phyloP scores from a whole-genome alignment of 2,113 vertebrate species.

The Petrocephalus microphthalmus region DNA sequence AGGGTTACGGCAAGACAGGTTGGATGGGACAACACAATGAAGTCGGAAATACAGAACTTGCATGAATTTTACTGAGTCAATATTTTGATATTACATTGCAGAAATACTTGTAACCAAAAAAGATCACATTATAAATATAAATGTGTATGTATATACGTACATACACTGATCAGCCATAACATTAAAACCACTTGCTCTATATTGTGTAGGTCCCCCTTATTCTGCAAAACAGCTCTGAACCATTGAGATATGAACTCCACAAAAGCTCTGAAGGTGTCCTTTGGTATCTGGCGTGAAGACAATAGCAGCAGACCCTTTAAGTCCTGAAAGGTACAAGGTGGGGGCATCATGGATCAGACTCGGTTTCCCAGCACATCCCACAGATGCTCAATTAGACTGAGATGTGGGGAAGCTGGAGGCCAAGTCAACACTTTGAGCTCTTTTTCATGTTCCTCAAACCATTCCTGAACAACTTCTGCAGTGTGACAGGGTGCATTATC shows the following conservation, averaged over 20 bases:
- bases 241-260: not conserved
- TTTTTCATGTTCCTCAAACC: not conserved
- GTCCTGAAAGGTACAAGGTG: not conserved
- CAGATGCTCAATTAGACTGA: not conserved
- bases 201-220: not conserved
- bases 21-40: not conserved
- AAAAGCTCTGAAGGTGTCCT: not conserved
- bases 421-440: not conserved
- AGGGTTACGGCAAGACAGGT: not conserved
- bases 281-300: not conserved
- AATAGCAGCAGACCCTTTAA: not conserved
- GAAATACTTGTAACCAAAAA: not conserved
- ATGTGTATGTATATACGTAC: not conserved
- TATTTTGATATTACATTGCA: not conserved
- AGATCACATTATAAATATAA: not conserved
- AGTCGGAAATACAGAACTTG: not conserved
- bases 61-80: not conserved
- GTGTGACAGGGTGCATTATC: not conserved
- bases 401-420: not conserved
- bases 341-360: not conserved
- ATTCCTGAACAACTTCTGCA: not conserved
- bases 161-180: not conserved
- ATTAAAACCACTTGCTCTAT: not conserved
- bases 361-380: not conserved
- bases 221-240: not conserved